These are phyloP conservation scores for Micrasema minimum DNA, from an alignment of 1,140 invertebrate species.

Conservation along the genomic window DNA sequence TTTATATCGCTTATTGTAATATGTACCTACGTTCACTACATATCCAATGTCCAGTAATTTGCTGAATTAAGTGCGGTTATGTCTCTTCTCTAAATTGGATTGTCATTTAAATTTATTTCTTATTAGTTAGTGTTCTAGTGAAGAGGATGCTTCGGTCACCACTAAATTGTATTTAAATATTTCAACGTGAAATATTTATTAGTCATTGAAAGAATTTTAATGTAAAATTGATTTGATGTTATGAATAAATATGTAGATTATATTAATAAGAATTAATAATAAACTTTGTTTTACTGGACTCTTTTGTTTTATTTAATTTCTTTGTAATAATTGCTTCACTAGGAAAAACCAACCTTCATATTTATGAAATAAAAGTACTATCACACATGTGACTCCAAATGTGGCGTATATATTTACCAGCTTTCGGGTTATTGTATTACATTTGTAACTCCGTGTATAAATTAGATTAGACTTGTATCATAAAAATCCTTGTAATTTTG, in stretches of 20 bases:
- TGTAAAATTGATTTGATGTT: constrained; percentile 38
- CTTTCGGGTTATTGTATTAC: too few species aligned
- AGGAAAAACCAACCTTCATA: too few species aligned
- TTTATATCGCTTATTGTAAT: constrained; percentile 15
- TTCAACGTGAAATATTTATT: constrained; percentile 31
- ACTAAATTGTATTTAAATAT: constrained; percentile 35
- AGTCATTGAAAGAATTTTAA: constrained; percentile 27
- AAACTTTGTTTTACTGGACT: constrained; percentile 36
- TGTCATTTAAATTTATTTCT: constrained; percentile 29
- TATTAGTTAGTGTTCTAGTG: constrained; percentile 23
- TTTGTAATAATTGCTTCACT: too few species aligned
- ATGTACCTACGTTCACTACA: constrained; percentile 20
- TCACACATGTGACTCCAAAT: too few species aligned
- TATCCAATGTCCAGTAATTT: constrained; percentile 18
- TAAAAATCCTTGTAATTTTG: too few species aligned
- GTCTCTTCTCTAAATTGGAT: constrained; percentile 18
- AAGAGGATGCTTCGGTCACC: constrained; percentile 26
- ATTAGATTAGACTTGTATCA: too few species aligned
- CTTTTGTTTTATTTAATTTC: constrained; percentile 8
- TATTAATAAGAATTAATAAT: constrained; percentile 40
- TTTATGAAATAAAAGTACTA: too few species aligned
- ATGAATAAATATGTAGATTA: constrained; percentile 41
- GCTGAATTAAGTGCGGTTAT: not conserved
- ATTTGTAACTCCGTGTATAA: too few species aligned
- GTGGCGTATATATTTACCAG: too few species aligned